phyloP scores from a whole-genome alignment of 2,797 vertebrate species.

The Anas bahamensis region DNA sequence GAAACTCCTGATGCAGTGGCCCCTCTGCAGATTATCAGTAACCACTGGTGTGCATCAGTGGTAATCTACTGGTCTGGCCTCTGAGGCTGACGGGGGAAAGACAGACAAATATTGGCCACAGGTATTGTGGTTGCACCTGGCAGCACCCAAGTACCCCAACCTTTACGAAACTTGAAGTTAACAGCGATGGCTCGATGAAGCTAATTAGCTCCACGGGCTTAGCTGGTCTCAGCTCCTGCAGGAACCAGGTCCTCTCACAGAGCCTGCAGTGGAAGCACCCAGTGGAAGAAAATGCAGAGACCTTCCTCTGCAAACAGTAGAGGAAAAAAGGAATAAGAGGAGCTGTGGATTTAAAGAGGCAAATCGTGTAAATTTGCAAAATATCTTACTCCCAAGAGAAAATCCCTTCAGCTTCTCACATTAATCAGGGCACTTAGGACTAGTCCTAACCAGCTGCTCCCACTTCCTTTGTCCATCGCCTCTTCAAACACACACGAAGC shows the following conservation, averaged over 20 bases:
- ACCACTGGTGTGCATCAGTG: background rate
- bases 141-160: background rate
- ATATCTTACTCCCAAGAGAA: background rate
- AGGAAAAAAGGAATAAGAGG: background rate
- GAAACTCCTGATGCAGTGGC: background rate
- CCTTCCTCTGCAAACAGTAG: background rate
- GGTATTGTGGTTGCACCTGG: background rate
- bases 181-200: background rate
- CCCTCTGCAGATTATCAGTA: background rate
- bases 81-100: background rate
- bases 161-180: background rate
- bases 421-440: slow-evolving; percentile 21
- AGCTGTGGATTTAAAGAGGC: background rate
- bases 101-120: background rate
- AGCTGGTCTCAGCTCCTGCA: background rate
- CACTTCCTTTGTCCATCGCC: background rate
- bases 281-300: background rate
- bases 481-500: background rate
- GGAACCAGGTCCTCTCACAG: background rate
- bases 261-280: background rate
- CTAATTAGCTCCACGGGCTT: background rate
- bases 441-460: slow-evolving; percentile 16
- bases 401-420: slow-evolving; percentile 2
- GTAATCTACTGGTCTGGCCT: background rate
- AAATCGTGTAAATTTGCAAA: background rate